phyloP scores from a whole-genome alignment of 2,113 vertebrate genomes.

The Cygnus buccinator region DNA sequence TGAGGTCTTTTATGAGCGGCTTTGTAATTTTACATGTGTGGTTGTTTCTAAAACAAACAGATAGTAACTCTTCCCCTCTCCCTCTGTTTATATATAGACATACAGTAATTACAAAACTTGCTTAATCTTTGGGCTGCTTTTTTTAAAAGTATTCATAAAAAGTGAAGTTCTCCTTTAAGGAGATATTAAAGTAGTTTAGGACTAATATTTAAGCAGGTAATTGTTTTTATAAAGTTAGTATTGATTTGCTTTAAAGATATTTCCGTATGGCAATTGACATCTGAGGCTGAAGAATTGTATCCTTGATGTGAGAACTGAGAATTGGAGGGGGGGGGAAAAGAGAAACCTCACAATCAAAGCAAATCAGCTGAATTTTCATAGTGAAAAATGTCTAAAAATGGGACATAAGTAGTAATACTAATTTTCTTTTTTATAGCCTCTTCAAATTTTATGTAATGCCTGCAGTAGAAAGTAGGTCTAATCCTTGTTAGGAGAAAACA shows the following conservation, averaged over 20 bases:
- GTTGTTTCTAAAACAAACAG: slow-evolving; percentile 38
- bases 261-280: neutral
- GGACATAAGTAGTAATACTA: neutral
- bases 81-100: slow-evolving; percentile 27
- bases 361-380: neutral
- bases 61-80: slow-evolving; percentile 25
- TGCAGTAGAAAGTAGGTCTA: neutral
- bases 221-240: neutral
- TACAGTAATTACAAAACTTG: slow-evolving; percentile 14
- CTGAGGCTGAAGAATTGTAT: neutral
- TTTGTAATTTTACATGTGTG: neutral
- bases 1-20: neutral
- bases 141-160: neutral
- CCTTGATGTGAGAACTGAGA: neutral
- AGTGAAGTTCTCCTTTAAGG: neutral
- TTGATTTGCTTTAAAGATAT: neutral
- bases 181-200: neutral
- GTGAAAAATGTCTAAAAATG: neutral
- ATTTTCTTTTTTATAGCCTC: neutral
- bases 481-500: neutral
- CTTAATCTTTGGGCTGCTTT: neutral
- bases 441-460: neutral
- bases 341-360: neutral
- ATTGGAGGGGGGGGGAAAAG: neutral
- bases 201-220: neutral